A percentile compares a stretch with the other conserved stretches of the same genome.
phyloP scores from a whole-genome alignment of 2,888 invertebrate species.

The Athalia rosae region DNA sequence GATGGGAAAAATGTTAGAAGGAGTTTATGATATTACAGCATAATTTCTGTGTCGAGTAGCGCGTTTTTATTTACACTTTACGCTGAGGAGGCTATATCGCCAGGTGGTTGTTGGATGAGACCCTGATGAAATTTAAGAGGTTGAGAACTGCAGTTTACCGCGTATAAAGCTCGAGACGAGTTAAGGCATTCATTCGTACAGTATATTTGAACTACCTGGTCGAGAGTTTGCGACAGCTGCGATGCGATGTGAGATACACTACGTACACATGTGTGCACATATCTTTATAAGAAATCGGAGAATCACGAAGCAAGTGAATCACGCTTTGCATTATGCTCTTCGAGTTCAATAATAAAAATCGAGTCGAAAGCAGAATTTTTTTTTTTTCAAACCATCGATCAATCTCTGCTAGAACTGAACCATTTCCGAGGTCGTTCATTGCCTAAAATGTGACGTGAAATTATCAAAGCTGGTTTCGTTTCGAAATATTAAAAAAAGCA shows the following conservation, averaged over 20 bases:
- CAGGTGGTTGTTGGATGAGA: constrained; percentile 20
- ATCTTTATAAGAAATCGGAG: constrained; percentile 58
- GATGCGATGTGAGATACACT: constrained; percentile 43
- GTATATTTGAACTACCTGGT: neutral
- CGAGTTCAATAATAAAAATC: too few relatives aligned
- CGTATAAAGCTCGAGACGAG: neutral
- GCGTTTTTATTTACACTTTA: too few relatives aligned
- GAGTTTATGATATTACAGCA: too few relatives aligned
- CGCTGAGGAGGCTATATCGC: neutral
- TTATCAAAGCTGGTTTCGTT: neutral
- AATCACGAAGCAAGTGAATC: constrained; percentile 66
- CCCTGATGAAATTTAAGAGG: constrained; percentile 5
- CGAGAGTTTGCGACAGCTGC: constrained; percentile 66
- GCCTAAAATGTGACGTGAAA: neutral
- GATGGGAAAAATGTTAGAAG: too few relatives aligned
- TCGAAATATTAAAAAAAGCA: too few relatives aligned
- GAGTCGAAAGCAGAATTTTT: too few relatives aligned
- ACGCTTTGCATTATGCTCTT: constrained; percentile 48
- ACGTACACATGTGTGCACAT: too few relatives aligned
- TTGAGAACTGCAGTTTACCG: constrained; percentile 11
- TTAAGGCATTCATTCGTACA: neutral
- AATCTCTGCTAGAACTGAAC: too few relatives aligned
- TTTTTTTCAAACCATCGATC: too few relatives aligned
- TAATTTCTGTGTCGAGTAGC: too few relatives aligned
- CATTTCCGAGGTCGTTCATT: constrained; percentile 8